Conservation (phyloP, 1,140 invertebrate genomes). For the Chironomus striatipennis region DNA sequence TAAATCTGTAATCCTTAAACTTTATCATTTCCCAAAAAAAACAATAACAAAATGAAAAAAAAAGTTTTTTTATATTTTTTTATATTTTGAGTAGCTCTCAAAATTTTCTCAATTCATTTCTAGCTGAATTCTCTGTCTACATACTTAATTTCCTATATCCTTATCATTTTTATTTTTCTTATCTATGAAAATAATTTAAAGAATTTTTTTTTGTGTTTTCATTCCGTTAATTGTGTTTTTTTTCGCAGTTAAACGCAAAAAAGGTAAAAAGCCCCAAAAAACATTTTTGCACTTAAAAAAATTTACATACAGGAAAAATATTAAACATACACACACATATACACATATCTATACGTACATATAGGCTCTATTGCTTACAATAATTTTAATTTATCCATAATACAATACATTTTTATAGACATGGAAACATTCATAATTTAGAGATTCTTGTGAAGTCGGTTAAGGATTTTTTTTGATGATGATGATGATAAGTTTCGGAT, state of each 20-base stretch:
- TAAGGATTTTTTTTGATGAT: too few relatives aligned
- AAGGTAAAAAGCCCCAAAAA: conserved; percentile 23
- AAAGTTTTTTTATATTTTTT: not conserved
- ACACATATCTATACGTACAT: not conserved
- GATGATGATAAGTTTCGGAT: too few relatives aligned
- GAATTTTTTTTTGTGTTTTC: conserved; percentile 25
- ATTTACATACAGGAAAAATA: not conserved
- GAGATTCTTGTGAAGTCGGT: too few relatives aligned
- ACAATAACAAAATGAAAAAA: not conserved
- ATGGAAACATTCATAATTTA: too few relatives aligned
- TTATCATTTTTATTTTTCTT: not conserved
- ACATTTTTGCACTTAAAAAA: not conserved
- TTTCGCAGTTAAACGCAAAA: conserved; percentile 22
- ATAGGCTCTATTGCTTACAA: not conserved
- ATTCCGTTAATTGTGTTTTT: conserved; percentile 1
- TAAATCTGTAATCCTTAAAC: too few relatives aligned
- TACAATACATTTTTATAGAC: too few relatives aligned
- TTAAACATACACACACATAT: not conserved
- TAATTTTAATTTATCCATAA: not conserved
- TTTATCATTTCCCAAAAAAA: not conserved
- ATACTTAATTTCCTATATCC: not conserved
- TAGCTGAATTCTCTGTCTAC: not conserved
- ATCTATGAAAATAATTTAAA: conserved; percentile 24
- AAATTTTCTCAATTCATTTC: not conserved
- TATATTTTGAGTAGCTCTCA: not conserved